These are phyloP conservation scores for Hylaeus volcanicus DNA, from an alignment of 1,140 invertebrate species.

Conservation along the genomic window DNA sequence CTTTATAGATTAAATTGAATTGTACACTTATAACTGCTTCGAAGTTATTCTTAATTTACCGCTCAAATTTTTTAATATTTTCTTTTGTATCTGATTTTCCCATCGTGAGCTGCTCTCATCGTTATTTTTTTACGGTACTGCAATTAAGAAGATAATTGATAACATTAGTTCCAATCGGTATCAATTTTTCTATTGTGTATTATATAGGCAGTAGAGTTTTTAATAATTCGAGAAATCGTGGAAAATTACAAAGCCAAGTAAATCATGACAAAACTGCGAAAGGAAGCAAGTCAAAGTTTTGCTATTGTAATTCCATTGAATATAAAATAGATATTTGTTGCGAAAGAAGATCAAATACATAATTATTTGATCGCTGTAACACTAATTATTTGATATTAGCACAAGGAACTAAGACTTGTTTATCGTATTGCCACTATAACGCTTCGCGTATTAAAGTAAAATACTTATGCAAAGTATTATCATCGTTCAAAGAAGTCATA, in stretches of 20 bases:
- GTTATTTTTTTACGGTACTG: neutral
- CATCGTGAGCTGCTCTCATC: neutral
- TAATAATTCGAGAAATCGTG: neutral
- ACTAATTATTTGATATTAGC: constrained; percentile 20
- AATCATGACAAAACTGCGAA: constrained; percentile 5
- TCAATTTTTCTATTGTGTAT: constrained; percentile 6
- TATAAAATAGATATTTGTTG: constrained; percentile 20
- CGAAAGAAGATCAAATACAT: constrained; percentile 19
- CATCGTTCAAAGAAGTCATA: constrained; percentile 13
- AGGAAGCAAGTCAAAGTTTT: neutral
- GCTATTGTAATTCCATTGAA: neutral
- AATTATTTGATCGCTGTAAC: constrained; percentile 34
- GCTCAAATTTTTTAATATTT: constrained; percentile 7
- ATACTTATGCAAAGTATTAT: constrained; percentile 42
- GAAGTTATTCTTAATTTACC: constrained; percentile 18
- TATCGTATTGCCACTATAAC: constrained; percentile 16
- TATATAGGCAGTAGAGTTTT: constrained; percentile 3
- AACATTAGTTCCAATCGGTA: constrained; percentile 11
- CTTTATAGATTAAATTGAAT: constrained; percentile 30
- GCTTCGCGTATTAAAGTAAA: constrained; percentile 33
- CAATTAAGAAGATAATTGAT: constrained; percentile 23
- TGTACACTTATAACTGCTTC: constrained; percentile 11
- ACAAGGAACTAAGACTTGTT: constrained; percentile 32
- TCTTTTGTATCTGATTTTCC: constrained; percentile 16
- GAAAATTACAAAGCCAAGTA: constrained; percentile 10